Evolutionary conservation across 1,140 invertebrate genomes (phyloP), one percentile per base, ranked within the genome.

Genomic region (Galleria mellonella): DNA sequence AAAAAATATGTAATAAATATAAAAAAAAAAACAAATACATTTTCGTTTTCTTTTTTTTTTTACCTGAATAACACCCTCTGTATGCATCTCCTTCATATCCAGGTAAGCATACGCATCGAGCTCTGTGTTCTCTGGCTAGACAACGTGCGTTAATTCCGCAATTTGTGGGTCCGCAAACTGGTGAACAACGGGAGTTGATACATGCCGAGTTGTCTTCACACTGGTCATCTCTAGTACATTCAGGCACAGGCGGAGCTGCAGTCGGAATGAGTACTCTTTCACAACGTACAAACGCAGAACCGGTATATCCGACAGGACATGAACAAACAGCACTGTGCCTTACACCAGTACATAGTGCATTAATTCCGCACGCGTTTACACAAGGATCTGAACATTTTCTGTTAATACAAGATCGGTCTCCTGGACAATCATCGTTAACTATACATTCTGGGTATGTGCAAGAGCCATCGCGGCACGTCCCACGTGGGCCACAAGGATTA

Each of bases 391-490:
- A 83, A 64, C 95, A 96, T 77, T 94, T 94, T 56, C 93, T 92
- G 23, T 89, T 90, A 51, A 93, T 92, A 71, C 95, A 97, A 0
- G 94, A 91, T 43, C 92, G 91, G 59, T 95, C 91, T 35, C 93
- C 88, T 0, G 93, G 88, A 86, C 95, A 97, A 52, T 96, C 94
- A 33, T 92, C 91, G 64, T 95, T 95, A 23, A 94, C 93, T 7
- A 95, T 86, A 82, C 95, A 96, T 77, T 96, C 94, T 0, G 94
- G 93, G 82, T 97, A 97, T 4, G 88, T 89, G 67, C 95, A 96
- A 28, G 89, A 86, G 1, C 94, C 93, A 0, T 94, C 91, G 32
- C 90, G 88, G 64, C 95, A 96, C 51, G 93, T 91, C 2, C 94
- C 95, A 57, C 94, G 94, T 12, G 89, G 88, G 35, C 90, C 90